These are phyloP conservation scores for Phenacoccus solenopsis DNA, from an alignment of 1,140 invertebrate species.

Conservation along the genomic window DNA sequence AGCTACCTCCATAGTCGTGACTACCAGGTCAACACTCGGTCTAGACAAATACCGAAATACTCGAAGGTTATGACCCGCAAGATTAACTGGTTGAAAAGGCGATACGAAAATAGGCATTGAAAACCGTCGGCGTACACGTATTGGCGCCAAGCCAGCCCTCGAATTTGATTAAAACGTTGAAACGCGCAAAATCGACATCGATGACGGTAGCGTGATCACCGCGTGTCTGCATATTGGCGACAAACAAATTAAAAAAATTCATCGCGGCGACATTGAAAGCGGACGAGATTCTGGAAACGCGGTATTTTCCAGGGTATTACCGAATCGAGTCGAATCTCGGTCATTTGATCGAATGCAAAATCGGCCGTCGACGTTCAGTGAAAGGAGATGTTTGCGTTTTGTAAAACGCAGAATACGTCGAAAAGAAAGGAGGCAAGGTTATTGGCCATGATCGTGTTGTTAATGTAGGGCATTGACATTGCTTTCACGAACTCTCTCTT, in stretches of 20 bases:
- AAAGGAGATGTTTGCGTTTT: slow-evolving; percentile 4
- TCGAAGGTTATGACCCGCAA: not conserved
- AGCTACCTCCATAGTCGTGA: too few species aligned
- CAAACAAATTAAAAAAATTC: too few species aligned
- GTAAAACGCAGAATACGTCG: not conserved
- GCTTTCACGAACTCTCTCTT: slow-evolving; percentile 17
- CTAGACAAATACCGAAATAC: not conserved
- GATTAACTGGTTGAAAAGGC: not conserved
- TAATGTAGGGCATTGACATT: slow-evolving; percentile 15
- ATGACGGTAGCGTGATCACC: not conserved
- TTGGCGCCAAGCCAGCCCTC: not conserved
- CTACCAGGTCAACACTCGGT: not conserved
- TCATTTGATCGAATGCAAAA: not conserved
- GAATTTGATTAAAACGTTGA: not conserved
- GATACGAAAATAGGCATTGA: not conserved
- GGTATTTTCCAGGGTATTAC: too few species aligned
- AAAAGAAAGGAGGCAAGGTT: slow-evolving; percentile 17
- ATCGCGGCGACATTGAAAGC: too few species aligned
- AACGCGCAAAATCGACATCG: not conserved
- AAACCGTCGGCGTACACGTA: not conserved
- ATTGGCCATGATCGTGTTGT: slow-evolving; percentile 9
- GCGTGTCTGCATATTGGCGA: not conserved
- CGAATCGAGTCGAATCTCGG: too few species aligned
- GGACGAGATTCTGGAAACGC: too few species aligned
- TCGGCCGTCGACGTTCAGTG: slow-evolving; percentile 6